Percentiles rank a stretch among this genome's conserved stretches.
These are phyloP conservation scores for Griposia aprilina DNA, from an alignment of 2,888 invertebrate species.

Conservation along the genomic window DNA sequence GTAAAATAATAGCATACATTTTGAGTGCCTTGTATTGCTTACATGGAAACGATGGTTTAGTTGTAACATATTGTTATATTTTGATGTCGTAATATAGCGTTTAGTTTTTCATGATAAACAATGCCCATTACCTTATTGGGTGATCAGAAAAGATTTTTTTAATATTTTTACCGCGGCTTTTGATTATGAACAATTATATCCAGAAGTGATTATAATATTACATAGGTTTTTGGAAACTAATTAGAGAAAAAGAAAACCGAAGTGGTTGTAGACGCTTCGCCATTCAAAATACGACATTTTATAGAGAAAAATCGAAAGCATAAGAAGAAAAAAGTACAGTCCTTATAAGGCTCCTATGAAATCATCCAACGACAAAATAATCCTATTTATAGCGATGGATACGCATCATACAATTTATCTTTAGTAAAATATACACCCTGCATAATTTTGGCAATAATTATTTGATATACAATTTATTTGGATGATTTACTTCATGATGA, in stretches of 20 bases:
- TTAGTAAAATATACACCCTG: constrained; percentile 16
- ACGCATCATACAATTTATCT: constrained; percentile 9
- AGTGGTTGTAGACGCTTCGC: neutral
- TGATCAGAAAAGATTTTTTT: constrained; percentile 9
- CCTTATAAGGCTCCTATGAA: neutral
- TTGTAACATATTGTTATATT: constrained; percentile 29
- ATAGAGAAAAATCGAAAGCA: neutral
- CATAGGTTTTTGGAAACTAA: neutral
- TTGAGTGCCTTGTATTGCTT: constrained; percentile 71
- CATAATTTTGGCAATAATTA: constrained; percentile 6
- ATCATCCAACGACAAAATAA: constrained; percentile 16
- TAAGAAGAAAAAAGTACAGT: neutral
- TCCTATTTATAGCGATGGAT: constrained; percentile 13
- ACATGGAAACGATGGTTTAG: constrained; percentile 33
- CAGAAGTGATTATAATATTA: constrained; percentile 8
- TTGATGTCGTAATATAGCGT: constrained; percentile 10
- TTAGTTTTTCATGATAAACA: constrained; percentile 45
- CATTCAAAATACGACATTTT: neutral
- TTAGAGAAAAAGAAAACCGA: neutral
- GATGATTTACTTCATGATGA: constrained; percentile 13
- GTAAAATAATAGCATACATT: constrained; percentile 57
- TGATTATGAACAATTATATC: constrained; percentile 6
- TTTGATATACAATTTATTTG: constrained; percentile 35
- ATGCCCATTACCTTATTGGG: constrained; percentile 62
- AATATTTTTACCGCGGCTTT: constrained; percentile 5